Base-by-base conservation (phyloP, 2,797 vertebrate species). In the Clarias pachynema region DNA sequence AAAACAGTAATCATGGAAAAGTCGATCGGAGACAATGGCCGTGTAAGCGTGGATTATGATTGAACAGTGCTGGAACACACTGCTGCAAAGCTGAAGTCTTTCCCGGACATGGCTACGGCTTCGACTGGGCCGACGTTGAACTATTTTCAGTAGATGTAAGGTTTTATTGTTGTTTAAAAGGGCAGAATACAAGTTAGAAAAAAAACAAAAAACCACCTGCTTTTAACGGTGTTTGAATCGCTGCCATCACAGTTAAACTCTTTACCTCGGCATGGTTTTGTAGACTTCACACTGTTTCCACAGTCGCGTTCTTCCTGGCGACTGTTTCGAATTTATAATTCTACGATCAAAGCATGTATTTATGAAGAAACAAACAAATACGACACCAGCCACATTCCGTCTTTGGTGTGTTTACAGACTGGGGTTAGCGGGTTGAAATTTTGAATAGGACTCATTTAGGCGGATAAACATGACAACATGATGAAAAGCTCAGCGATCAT, bases 1-100 rank as follows among this genome's bases (percentile, higher is more conserved):
- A 91, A 93, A 93, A 92, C 91, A 89, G 78, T 87, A 91, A 93
- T 94, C 92, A 91, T 87, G 91, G 78, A 24, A 85, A 87, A 87
- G 88, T 78, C 79, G 90, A 84, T 83, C 79, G 68, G 83, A 70
- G 82, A 87, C 87, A 66, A 88, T 84, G 57, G 66, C 59, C 65
- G 80, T 89, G 72, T 75, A 81, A 78, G 83, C 73, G 62, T 78
- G 84, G 85, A 82, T 84, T 69, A 87, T 53, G 84, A 81, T n/a
- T 82, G 59, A 79, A 34, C 6, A 16, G 77, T 16, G 66, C 63
- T 59, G 65, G 65, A 53, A 56, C 66, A n/a, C 16, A 59, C 31
- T 8, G 65, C 14, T 82, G 29, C 80, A 59, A 70, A 26, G 53
- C 22, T 24, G 57, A 40, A 40, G 40, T 34, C 57, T 16, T 37